A percentile compares a stretch with the other conserved stretches of the same genome.
Evolutionary conservation across 2,797 vertebrate genomes (phyloP).

Genomic region (Platyrinchus mystaceus): DNA sequence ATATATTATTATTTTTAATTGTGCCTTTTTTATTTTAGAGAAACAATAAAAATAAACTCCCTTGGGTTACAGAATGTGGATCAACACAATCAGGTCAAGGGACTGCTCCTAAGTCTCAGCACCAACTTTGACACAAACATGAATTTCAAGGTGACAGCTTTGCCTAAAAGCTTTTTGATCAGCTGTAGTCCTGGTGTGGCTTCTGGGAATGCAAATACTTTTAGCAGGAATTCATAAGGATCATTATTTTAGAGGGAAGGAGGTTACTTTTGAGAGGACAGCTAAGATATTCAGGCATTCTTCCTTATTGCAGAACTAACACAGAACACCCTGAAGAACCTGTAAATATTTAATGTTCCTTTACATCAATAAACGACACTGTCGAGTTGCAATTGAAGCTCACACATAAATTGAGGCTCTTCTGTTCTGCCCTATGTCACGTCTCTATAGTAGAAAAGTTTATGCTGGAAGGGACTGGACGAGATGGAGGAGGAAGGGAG

Average conservation of each 20-base stretch:
- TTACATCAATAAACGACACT: background rate
- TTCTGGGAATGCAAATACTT: background rate
- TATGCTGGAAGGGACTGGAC: background rate
- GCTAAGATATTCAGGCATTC: background rate
- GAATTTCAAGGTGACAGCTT: background rate
- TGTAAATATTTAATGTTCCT: background rate
- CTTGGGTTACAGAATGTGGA: background rate
- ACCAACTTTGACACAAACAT: background rate
- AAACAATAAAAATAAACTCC: constrained; percentile 36
- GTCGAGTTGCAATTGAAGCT: background rate
- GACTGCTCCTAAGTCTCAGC: background rate
- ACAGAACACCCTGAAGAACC: background rate
- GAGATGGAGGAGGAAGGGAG: background rate
- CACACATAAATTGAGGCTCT: background rate
- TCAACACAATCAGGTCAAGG: background rate
- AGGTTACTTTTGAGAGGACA: background rate
- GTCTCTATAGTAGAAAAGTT: background rate
- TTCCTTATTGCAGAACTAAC: background rate
- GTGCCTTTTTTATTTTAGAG: constrained; percentile 30
- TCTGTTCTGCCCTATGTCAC: background rate
- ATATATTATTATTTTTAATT: constrained; percentile 35
- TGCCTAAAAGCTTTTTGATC: background rate
- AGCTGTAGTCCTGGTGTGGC: background rate
- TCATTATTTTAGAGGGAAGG: background rate
- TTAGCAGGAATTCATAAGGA: background rate